phyloP scores from a whole-genome alignment of 2,797 vertebrate genomes.

The Fringilla coelebs region DNA sequence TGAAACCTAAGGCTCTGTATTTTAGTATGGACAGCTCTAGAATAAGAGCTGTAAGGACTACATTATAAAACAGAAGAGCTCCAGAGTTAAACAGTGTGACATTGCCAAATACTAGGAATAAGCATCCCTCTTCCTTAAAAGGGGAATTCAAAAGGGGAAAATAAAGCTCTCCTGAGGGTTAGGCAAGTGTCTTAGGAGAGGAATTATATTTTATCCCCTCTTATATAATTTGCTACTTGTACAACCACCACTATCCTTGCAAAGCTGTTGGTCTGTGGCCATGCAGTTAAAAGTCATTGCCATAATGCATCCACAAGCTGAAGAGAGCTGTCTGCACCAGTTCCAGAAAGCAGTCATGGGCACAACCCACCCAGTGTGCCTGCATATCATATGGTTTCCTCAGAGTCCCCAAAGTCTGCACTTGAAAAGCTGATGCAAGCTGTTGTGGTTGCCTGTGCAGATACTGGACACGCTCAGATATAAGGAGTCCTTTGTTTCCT shows the following conservation, averaged over 20 bases:
- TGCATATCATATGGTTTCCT: not conserved
- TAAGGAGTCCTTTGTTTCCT: not conserved
- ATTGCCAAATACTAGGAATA: not conserved
- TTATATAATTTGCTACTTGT: not conserved
- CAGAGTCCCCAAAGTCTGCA: not conserved
- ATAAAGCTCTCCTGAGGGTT: not conserved
- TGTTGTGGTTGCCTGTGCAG: not conserved
- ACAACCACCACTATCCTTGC: not conserved
- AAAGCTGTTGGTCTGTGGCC: not conserved
- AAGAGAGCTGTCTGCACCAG: not conserved
- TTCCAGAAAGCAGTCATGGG: not conserved
- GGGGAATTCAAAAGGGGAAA: not conserved
- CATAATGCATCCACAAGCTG: not conserved
- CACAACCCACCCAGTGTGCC: not conserved
- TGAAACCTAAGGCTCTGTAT: not conserved
- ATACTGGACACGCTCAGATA: not conserved
- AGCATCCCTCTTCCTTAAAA: not conserved
- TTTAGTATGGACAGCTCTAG: not conserved
- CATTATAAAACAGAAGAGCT: not conserved
- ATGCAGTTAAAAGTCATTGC: not conserved
- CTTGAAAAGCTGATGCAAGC: not conserved
- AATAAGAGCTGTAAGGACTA: not conserved
- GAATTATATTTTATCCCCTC: not conserved
- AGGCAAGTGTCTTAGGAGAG: not conserved
- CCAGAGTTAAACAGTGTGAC: not conserved